Conservation (phyloP, 2,113 vertebrate species). For the Falco punctatus region DNA sequence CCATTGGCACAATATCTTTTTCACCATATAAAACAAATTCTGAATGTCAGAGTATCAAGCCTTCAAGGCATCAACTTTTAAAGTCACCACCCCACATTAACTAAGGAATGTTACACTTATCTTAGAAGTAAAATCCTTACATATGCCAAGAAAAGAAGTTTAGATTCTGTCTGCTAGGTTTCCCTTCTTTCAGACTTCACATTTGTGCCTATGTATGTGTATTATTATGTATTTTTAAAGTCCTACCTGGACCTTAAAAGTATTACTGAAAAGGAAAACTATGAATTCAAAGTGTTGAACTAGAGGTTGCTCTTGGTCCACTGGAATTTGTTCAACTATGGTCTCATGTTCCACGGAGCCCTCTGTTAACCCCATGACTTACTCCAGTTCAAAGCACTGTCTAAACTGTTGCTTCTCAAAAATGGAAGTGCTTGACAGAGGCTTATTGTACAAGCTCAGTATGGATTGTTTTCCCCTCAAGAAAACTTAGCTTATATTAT, state of each 20-base stretch:
- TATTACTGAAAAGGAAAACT: background rate
- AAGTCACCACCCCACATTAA: background rate
- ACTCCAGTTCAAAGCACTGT: conserved; percentile 5
- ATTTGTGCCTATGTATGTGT: background rate
- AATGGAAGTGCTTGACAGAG: background rate
- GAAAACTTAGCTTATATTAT: background rate
- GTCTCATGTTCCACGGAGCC: background rate
- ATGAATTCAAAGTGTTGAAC: background rate
- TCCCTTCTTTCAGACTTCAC: background rate
- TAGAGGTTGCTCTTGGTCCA: background rate
- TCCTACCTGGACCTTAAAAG: background rate
- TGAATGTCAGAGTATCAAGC: background rate
- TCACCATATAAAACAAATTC: background rate
- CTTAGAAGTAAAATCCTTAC: background rate
- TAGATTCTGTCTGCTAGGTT: background rate
- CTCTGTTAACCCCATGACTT: background rate
- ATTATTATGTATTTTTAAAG: background rate
- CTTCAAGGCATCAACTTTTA: background rate
- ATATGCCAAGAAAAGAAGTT: background rate
- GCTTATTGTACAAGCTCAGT: background rate
- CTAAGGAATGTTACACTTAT: background rate
- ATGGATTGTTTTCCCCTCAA: conserved; percentile 4
- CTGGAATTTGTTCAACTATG: background rate
- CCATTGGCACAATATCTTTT: background rate
- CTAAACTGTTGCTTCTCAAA: background rate